Conservation (phyloP, 2,113 vertebrate genomes). For the Myocastor coypus region DNA sequence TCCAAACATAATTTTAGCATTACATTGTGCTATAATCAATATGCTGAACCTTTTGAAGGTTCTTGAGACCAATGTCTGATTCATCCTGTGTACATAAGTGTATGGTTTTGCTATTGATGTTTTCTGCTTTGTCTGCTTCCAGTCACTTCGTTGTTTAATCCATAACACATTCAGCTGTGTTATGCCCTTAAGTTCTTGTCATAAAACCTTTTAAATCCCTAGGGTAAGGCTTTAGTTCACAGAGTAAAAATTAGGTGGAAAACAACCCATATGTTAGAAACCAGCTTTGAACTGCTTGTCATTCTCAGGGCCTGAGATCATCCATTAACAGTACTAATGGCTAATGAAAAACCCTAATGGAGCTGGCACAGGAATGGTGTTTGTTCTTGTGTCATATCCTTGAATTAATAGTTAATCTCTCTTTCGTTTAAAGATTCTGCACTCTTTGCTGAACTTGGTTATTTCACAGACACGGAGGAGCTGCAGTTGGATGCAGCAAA, state of each 20-base stretch:
- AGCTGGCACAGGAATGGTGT: background rate
- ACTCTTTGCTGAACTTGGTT: slow-evolving; percentile 93
- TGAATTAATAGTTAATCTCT: background rate
- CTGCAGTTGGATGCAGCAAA: slow-evolving; percentile 84
- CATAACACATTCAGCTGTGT: no score
- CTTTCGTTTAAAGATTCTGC: slow-evolving; percentile 88
- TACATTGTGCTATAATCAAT: no score
- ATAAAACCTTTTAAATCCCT: background rate
- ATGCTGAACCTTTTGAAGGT: no score
- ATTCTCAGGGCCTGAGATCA: background rate
- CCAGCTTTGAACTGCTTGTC: background rate
- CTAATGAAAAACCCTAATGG: background rate
- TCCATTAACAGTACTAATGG: background rate
- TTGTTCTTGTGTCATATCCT: background rate
- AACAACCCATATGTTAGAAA: background rate
- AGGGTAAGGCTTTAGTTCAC: background rate
- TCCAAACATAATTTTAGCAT: no score
- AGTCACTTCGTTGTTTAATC: no score
- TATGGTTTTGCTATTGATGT: no score
- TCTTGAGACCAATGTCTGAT: no score
- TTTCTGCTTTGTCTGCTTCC: no score
- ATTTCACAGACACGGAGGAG: slow-evolving; percentile 89
- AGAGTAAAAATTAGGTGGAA: background rate
- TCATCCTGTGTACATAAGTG: no score
- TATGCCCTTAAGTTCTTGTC: no score